Base-by-base conservation (phyloP, 53 echinoderm and acorn worm species). In the Echinometra lucunter region DNA sequence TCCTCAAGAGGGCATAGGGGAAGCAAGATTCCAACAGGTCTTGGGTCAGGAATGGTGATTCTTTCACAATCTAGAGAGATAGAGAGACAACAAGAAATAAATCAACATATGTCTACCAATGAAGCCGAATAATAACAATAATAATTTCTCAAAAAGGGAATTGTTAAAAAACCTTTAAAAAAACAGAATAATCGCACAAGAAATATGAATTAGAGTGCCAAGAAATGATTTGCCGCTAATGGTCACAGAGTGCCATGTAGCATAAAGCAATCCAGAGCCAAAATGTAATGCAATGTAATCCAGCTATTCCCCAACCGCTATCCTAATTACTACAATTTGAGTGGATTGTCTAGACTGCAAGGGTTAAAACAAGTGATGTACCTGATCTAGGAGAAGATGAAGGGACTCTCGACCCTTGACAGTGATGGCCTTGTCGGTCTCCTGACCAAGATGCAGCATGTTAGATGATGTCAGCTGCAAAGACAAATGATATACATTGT, bases 1-100 rank as follows among this genome's bases (percentile, higher is more conserved):
- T 97, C 57, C 97, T 95, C 47, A 98, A 93, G 18, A 98, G 97
- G 7, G 96, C 99, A 55, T 97, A 98, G 3, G 99, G 98, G 91
- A 98, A 98, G 94, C 98, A 98, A 0, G 99, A 98, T 63, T 98
- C 99, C 63, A 98, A 92, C 21, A 98, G 96, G 75, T 98, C 99
- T 53, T 97, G 97, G 40, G 99, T 98, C 72, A 98, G 90, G 95
- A 98, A 98, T 11, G 97, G 99, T 2, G 99, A 98, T 57, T 98
- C 99, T 94, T 98, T 98, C 42, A 98, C 99, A 83, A 98, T 98
- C 93, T 93, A 57, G n/a, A 45, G 11, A 94, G 37, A 66, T 12
- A 91, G 34, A 58, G 35, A 88, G 23, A 37, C 44, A 63, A 40
- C 25, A 63, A 7, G 30, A 92, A 57, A 34, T 27, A 23, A 78